Base-by-base conservation (phyloP, 2,888 invertebrate species). In the Stenchaetothrips biformis region DNA sequence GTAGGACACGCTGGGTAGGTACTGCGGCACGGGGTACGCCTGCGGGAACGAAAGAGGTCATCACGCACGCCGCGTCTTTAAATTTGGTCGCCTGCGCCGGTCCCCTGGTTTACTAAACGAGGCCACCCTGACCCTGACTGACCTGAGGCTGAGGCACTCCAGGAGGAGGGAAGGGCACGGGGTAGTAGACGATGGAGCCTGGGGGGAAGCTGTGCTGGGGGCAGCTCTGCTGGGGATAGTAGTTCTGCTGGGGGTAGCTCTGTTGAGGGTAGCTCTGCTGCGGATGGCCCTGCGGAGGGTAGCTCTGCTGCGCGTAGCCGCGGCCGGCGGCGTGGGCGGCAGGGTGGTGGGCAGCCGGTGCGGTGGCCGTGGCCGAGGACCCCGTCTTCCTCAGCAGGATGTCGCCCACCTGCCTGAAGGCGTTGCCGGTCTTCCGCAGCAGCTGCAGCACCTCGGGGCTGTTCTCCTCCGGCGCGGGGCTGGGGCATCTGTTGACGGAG, bases 391-490 rank as follows among this genome's bases (percentile, higher is more conserved):
- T 74, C 7, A 74, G 67, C 7, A 74, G n/a, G 67, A 74, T 74
- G 25, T 74, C 67, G 25, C 67, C 67, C 21, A 74, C 67, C 67
- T 74, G 67, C 67, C 25, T 74, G 67, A 74, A 74, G 67, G 67
- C 67, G 67, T 74, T 74, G 67, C 21, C 67, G 9, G 67, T 74
- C 67, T 74, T 74, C 9, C 67, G 67, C 25, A 74, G 67, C 21
- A 74, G 67, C 67, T 74, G 67, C 25, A 74, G 67, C 21, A 74
- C 67, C 67, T 74, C 67, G 9, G 67, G 67, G 25, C 67, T 74
- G 67, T 25, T 74, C 25, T 74, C 25, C 21, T 21, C 67, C 21
- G n/a, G 7, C 25, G 7, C 9, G 67, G 21, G 67, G 67, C 25
- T 25, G 67, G 37, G 37, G 37, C 37, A 37, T 4, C 37, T 37